phyloP scores from a whole-genome alignment of 2,888 invertebrate species.

The Cataglyphis cursor region DNA sequence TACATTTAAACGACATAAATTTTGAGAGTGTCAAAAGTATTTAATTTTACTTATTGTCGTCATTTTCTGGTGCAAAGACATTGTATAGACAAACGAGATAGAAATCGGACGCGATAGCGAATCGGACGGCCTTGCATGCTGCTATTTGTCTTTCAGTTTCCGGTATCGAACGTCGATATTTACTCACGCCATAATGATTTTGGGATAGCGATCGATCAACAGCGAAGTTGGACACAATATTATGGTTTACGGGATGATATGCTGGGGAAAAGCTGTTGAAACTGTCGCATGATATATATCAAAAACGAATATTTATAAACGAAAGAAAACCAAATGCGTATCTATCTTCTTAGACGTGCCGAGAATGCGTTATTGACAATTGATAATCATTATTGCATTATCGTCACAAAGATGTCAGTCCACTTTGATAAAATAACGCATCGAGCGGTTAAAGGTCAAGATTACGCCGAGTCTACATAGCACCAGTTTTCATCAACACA shows the following conservation, averaged over 20 bases:
- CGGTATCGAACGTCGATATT: slow-evolving; percentile 38
- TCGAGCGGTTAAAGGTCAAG: slow-evolving; percentile 25
- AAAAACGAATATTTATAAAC: background rate
- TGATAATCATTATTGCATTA: background rate
- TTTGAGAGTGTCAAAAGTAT: background rate
- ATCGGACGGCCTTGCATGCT: slow-evolving; percentile 4
- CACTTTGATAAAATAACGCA: background rate
- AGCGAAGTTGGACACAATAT: slow-evolving; percentile 26
- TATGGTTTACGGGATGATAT: slow-evolving; percentile 31
- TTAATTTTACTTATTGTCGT: background rate
- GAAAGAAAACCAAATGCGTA: background rate
- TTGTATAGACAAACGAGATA: slow-evolving; percentile 15
- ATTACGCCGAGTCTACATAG: slow-evolving; percentile 4
- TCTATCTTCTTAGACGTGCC: background rate
- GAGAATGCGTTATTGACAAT: background rate
- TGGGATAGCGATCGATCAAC: slow-evolving; percentile 30
- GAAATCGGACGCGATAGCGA: slow-evolving; percentile 25
- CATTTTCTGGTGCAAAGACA: background rate
- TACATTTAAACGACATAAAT: background rate
- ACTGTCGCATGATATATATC: slow-evolving; percentile 5
- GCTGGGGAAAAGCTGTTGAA: slow-evolving; percentile 30
- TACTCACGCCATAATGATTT: slow-evolving; percentile 38
- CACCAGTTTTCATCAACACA: background rate
- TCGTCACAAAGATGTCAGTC: background rate
- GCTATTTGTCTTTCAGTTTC: slow-evolving; percentile 52